Evolutionary conservation across 2,113 vertebrate genomes (phyloP).

Genomic region (Stigmatopora argus): DNA sequence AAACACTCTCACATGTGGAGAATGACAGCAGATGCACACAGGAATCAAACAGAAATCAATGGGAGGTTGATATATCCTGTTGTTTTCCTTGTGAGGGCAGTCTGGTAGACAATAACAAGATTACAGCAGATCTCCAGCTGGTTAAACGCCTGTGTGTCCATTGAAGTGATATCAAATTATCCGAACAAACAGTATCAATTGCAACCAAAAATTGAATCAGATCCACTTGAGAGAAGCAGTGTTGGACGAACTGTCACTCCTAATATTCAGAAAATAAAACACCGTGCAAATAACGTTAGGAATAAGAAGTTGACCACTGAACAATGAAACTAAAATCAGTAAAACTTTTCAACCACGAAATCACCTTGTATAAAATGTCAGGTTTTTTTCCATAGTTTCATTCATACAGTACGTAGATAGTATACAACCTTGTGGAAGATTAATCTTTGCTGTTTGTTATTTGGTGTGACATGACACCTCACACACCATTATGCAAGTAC

Average conservation of each 20-base stretch:
- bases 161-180: conserved; percentile 13
- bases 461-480: no score
- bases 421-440: no score
- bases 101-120: conserved; percentile 5
- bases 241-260: conserved; percentile 11
- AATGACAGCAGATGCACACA: conserved; percentile 3
- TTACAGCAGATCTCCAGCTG: conserved; percentile 8
- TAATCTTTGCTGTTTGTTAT: no score
- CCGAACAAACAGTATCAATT: conserved; percentile 1
- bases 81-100: conserved; percentile 9
- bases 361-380: no score
- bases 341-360: not conserved
- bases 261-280: conserved; percentile 7
- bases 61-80: not conserved
- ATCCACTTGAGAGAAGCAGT: conserved; percentile 5
- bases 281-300: not conserved
- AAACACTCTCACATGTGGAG: not conserved
- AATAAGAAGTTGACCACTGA: not conserved
- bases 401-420: no score
- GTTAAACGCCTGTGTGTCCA: conserved; percentile 8
- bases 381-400: no score
- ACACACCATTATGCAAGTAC: no score
- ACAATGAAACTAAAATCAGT: not conserved
- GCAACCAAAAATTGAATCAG: conserved; percentile 1
- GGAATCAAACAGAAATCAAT: not conserved